Evolutionary conservation across 2,113 vertebrate species (phyloP).

Genomic region (Charadrius vociferus): DNA sequence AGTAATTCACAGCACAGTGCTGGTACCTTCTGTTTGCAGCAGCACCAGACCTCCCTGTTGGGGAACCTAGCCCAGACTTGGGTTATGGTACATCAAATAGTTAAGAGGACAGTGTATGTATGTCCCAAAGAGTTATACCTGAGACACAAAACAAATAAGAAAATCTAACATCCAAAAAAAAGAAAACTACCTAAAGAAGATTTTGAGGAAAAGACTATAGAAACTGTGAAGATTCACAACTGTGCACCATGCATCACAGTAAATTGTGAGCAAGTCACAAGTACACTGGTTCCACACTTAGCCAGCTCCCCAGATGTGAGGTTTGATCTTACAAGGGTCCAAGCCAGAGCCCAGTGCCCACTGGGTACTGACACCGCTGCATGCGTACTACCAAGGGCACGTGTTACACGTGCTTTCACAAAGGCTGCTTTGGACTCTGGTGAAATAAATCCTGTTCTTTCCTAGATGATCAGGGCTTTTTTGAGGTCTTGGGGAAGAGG

Average conservation of each 20-base stretch:
- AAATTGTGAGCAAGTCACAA: neutral
- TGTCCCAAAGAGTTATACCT: neutral
- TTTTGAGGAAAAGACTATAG: neutral
- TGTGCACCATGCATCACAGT: too few relatives aligned
- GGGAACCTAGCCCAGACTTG: neutral
- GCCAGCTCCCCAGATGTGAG: accelerated
- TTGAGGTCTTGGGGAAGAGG: neutral
- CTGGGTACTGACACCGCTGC: neutral
- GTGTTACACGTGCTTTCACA: accelerated
- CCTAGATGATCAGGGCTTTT: neutral
- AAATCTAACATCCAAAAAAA: neutral
- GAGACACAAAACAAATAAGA: neutral
- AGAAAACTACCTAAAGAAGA: neutral
- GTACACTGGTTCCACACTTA: neutral
- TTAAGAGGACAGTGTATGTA: neutral
- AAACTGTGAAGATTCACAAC: neutral
- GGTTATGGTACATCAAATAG: neutral
- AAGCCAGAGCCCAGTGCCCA: neutral
- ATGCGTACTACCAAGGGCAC: accelerated
- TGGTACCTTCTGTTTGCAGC: neutral
- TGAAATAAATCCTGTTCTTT: neutral
- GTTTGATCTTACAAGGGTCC: neutral
- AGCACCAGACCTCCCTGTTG: neutral
- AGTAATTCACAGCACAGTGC: neutral
- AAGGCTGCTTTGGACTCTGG: neutral